phyloP scores from a whole-genome alignment of 2,113 vertebrate genomes.

The Salvelinus sp. region DNA sequence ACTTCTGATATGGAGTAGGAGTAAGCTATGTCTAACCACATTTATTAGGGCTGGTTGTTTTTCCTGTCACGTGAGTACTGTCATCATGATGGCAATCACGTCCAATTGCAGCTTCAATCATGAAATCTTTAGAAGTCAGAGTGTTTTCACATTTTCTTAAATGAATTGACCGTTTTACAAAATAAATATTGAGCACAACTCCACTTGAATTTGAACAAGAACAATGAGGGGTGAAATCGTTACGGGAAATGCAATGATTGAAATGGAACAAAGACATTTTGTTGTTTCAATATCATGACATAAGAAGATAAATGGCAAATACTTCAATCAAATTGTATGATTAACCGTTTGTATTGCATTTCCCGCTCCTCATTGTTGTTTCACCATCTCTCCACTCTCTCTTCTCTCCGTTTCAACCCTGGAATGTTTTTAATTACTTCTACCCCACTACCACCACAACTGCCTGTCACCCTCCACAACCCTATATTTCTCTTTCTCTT shows the following conservation, averaged over 20 bases:
- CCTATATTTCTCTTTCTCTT: constrained; percentile 31
- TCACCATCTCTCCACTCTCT: constrained; percentile 17
- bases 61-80: background rate
- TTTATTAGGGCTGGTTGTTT: background rate
- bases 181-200: background rate
- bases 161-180: background rate
- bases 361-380: background rate
- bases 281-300: background rate
- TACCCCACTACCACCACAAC: background rate
- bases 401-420: constrained; percentile 15
- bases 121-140: background rate
- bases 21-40: background rate
- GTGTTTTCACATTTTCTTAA: background rate
- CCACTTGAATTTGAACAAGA: background rate
- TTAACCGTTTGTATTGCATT: background rate
- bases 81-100: background rate
- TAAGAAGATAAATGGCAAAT: background rate
- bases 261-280: background rate
- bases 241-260: background rate
- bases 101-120: background rate
- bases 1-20: background rate
- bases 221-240: background rate
- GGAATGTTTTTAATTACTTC: background rate
- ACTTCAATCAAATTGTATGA: background rate
- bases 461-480: constrained; percentile 41